Base-by-base conservation (phyloP, 2,797 vertebrate genomes). In the Paguma larvata region DNA sequence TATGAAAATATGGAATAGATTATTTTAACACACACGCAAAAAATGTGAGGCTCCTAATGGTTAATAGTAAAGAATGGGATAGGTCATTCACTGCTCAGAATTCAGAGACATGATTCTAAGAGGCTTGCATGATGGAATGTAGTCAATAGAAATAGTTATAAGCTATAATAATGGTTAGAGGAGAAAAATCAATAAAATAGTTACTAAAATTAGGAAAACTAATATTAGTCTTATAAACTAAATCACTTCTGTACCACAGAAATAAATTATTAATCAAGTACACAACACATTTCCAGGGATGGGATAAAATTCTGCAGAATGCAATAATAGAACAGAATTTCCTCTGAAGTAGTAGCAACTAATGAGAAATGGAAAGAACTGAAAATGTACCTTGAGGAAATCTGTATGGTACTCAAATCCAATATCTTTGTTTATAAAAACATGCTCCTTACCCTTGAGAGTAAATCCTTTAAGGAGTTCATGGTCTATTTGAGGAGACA, bases 381-480 rank as follows among this genome's bases (percentile, higher is more conserved):
- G 5, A 87, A 32, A 62, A 56, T 87, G 65, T 63, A 65, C 13
- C 21, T 84, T 65, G 25, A 78, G 25, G 32, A 92, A 73, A 83
- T 19, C 19, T 92, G 30, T 62, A 59, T 27, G 12, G 2, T 34
- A 70, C 14, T 34, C 46, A 75, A 82, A 94, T 32, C 0, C 51
- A 91, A 72, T 83, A 38, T 15, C 21, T 84, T 63, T 88, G 27
- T 91, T 97, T 94, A 94, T 51, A 85, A 91, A 89, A 94, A 48
- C 15, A 59, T 19, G 5, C 5, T 86, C 23, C 27, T 91, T 86
- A 32, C 13, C 51, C 27, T 93, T 83, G 51, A 34, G n/a, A 32
- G 14, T 41, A 68, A 85, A 79, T 62, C 32, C 67, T 32, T 92
- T 79, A 70, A 38, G 41, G 32, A 78, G n/a, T 86, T 72, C 62